Base-by-base conservation (phyloP, 2,113 vertebrate genomes). In the Entomyzon cyanotis region DNA sequence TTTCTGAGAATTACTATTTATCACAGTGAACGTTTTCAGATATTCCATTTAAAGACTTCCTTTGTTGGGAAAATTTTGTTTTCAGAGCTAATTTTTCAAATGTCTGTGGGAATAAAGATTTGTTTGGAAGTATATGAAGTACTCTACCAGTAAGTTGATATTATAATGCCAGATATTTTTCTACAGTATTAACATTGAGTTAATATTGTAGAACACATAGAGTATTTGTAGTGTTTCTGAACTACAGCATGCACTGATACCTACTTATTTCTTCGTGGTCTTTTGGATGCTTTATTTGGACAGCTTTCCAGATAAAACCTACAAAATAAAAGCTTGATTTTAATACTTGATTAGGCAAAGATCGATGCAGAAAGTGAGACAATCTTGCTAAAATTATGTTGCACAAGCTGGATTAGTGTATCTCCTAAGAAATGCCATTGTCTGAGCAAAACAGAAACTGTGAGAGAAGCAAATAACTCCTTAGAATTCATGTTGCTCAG, bases 321-420 rank as follows among this genome's bases (percentile, higher is more conserved):
- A 23, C 20, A 47, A 71, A 93, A 41, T 68, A 80, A 89, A 63
- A 41, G 11, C 16, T 53, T 77, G 6, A 69, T 87, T 80, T 74
- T 64, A 42, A 23, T 64, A 47, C 7, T 87, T 63, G 16, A 4
- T 74, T 74, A 33, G 16, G 35, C 19, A 56, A 65, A 81, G 18
- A 39, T 62, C 23, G 12, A 11, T 52, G 31, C 39, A 18, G 0
- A 0, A 65, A 5, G 9, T 47, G 44, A 89, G 63, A 63, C 11
- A 63, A 0, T 53, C 1, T 3, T n/a, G 10, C 10, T 84, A 62
- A 81, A 74, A 73, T 10, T 37, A 24, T 0, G 0, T 60, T 82
- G 19, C 13, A 14, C 5, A 28, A 53, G 31, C 31, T 47, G 24
- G 14, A 8, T 64, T 87, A 47, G 2, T 65, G 10, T 71, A 12